A percentile compares a stretch with the other conserved stretches of the same genome.
Evolutionary conservation across 2,888 invertebrate genomes (phyloP).

Genomic region (Drosophila multiciliata): DNA sequence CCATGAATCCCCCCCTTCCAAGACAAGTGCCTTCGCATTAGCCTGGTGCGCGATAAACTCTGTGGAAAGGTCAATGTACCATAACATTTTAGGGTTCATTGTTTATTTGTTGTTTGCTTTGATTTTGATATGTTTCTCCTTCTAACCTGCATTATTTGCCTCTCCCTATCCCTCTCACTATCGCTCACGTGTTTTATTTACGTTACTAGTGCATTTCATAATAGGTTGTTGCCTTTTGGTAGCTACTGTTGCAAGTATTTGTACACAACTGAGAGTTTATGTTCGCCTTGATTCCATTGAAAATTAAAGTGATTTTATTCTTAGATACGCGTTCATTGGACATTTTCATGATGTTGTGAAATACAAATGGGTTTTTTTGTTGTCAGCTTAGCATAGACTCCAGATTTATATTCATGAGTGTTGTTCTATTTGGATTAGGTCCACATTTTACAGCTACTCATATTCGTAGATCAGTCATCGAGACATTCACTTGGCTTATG

Average conservation of each 20-base stretch:
- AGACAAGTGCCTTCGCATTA: constrained; percentile 56
- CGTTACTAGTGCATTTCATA: constrained; percentile 58
- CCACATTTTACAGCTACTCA: constrained; percentile 17
- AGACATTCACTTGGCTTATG: constrained; percentile 18
- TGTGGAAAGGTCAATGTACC: constrained; percentile 68
- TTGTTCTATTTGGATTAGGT: constrained; percentile 6
- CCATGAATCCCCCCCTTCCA: background rate
- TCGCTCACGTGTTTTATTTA: constrained; percentile 8
- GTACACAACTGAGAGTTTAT: constrained; percentile 13
- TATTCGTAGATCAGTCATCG: constrained; percentile 7
- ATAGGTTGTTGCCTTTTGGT: constrained; percentile 47
- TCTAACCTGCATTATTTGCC: constrained; percentile 5
- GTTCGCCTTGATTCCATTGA: constrained; percentile 38
- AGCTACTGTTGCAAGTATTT: constrained; percentile 30
- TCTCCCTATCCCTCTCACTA: background rate
- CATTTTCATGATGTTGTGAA: constrained; percentile 42
- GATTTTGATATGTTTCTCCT: constrained; percentile 31
- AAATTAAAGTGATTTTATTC: constrained; percentile 48
- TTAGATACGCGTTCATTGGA: constrained; percentile 20
- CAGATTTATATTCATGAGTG: constrained; percentile 19
- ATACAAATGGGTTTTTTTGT: constrained; percentile 32
- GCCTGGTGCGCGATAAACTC: constrained; percentile 48
- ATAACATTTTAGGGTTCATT: constrained; percentile 69
- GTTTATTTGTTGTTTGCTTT: constrained; percentile 59
- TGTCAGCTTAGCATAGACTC: background rate